A percentile compares a stretch with the other conserved stretches of the same genome.
phyloP scores from a whole-genome alignment of 2,888 invertebrate species.

The Rotaria macrura region DNA sequence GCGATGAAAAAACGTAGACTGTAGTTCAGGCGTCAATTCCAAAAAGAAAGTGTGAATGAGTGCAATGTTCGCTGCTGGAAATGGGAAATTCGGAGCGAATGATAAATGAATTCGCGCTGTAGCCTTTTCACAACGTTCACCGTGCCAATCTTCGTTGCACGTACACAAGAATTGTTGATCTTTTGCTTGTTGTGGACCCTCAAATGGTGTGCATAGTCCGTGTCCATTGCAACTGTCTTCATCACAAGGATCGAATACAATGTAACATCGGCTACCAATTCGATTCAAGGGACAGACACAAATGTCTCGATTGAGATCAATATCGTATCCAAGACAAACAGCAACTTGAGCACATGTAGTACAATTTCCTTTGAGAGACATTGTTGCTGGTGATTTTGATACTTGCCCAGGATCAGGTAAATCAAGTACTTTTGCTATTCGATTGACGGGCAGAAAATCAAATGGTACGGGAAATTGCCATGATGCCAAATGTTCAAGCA shows the following conservation, averaged over 20 bases:
- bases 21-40: background rate
- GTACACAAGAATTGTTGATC: background rate
- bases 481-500: no score
- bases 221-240: background rate
- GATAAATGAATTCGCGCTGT: background rate
- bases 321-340: background rate
- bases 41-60: background rate
- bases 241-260: background rate
- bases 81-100: background rate
- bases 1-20: background rate
- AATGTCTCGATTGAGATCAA: background rate
- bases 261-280: background rate
- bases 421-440: background rate
- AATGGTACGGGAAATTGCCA: background rate
- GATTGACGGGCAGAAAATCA: background rate
- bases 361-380: background rate
- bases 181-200: background rate
- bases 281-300: background rate
- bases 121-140: background rate
- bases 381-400: background rate
- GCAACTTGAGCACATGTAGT: background rate
- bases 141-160: background rate
- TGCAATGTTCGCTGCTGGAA: background rate
- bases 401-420: background rate
- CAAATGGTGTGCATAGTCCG: background rate